phyloP scores from a whole-genome alignment of 2,797 vertebrate species.

The Poecilia wingei region DNA sequence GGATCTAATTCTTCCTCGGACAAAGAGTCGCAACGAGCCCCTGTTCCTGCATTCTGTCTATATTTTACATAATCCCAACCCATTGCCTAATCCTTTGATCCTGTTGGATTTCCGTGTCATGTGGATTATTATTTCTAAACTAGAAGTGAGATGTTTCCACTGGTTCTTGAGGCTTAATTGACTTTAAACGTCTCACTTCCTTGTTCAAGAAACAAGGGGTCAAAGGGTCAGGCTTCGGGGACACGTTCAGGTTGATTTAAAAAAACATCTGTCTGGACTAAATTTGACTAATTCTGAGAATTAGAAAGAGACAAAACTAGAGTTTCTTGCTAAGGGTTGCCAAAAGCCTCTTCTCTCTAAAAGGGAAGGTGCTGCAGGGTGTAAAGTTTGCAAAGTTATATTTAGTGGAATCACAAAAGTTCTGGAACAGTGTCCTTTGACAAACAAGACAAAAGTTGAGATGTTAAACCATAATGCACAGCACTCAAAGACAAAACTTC shows the following conservation, averaged over 20 bases:
- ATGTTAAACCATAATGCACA: neutral
- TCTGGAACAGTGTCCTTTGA: neutral
- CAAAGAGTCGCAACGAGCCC: neutral
- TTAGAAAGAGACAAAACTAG: neutral
- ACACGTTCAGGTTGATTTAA: neutral
- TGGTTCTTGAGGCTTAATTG: neutral
- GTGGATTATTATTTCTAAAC: neutral
- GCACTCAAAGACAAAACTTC: neutral
- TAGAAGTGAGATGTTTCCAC: neutral
- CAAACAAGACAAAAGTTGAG: neutral
- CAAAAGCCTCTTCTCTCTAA: neutral
- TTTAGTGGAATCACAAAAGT: neutral
- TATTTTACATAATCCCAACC: conserved; percentile 15
- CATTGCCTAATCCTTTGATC: conserved; percentile 16
- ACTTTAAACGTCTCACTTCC: neutral
- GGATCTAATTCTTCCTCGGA: neutral
- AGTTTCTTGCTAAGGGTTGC: neutral
- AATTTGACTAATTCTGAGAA: neutral
- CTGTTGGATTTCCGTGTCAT: conserved; percentile 4
- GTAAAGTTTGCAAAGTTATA: neutral
- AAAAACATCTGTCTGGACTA: neutral
- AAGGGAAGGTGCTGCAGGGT: neutral
- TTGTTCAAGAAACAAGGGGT: neutral
- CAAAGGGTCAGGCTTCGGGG: neutral
- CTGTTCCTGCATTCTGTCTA: conserved; percentile 1